phyloP scores from a whole-genome alignment of 2,888 invertebrate species.

The Fabriciana adippe region DNA sequence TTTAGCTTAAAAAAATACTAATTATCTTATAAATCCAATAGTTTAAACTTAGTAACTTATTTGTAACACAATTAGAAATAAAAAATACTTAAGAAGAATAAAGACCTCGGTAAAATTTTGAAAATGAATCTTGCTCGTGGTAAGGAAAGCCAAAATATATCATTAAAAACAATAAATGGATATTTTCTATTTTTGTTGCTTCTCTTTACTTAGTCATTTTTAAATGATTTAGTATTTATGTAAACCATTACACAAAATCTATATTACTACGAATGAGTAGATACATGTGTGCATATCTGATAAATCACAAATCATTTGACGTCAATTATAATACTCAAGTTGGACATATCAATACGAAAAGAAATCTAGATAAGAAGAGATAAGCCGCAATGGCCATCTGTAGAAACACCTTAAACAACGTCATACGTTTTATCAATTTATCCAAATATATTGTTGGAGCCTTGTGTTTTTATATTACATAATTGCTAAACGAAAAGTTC shows the following conservation, averaged over 20 bases:
- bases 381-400: constrained; percentile 22
- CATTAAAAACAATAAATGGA: no score
- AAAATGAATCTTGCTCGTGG: no score
- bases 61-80: no score
- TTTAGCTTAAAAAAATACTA: no score
- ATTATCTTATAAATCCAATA: no score
- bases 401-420: constrained; percentile 17
- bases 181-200: no score
- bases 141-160: no score
- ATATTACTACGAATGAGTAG: background rate
- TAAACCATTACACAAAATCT: background rate
- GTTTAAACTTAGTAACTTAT: no score
- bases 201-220: no score
- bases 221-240: no score
- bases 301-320: constrained; percentile 21
- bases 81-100: no score
- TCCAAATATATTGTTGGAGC: background rate
- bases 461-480: constrained; percentile 1
- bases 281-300: background rate
- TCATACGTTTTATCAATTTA: constrained; percentile 15
- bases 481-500: background rate
- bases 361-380: constrained; percentile 27
- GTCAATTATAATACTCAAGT: constrained; percentile 9
- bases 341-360: constrained; percentile 17
- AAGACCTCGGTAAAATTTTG: no score